These are phyloP conservation scores for Homalodisca vitripennis DNA, from an alignment of 1,140 invertebrate genomes.

Conservation along the genomic window DNA sequence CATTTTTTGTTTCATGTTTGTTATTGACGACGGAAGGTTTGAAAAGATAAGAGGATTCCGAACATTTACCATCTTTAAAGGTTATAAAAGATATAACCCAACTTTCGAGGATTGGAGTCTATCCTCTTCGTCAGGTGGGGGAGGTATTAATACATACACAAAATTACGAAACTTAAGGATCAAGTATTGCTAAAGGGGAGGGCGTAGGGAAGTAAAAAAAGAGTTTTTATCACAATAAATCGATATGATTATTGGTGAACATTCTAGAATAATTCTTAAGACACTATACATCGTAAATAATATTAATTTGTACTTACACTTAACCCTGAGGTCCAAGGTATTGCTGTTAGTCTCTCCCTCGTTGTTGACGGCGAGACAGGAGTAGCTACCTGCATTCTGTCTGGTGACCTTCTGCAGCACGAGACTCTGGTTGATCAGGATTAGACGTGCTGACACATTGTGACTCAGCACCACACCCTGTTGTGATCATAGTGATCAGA, in stretches of 20 bases:
- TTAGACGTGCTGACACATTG: slow-evolving; percentile 61
- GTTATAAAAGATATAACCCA: too few species aligned
- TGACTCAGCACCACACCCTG: slow-evolving; percentile 58
- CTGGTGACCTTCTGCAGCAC: slow-evolving; percentile 62
- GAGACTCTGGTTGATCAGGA: slow-evolving; percentile 63
- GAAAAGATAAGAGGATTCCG: too few species aligned
- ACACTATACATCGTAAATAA: not conserved
- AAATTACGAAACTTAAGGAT: too few species aligned
- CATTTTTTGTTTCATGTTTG: too few species aligned
- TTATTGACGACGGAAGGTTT: too few species aligned
- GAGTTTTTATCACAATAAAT: not conserved
- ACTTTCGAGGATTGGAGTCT: too few species aligned
- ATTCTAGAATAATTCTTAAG: not conserved
- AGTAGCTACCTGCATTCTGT: slow-evolving; percentile 58
- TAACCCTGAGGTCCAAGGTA: slow-evolving; percentile 58
- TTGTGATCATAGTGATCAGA: too few species aligned
- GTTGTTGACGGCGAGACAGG: slow-evolving; percentile 58
- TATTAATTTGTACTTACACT: slow-evolving; percentile 56
- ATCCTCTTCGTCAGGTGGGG: too few species aligned
- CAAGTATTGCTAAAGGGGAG: not conserved
- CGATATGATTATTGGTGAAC: not conserved
- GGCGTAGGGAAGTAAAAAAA: not conserved
- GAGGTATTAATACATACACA: too few species aligned
- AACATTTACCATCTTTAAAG: too few species aligned
- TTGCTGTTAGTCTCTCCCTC: slow-evolving; percentile 58